Evolutionary conservation across 2,113 vertebrate species (phyloP), one percentile per base, ranked within the genome.

Genomic region (Bungarus multicinctus): DNA sequence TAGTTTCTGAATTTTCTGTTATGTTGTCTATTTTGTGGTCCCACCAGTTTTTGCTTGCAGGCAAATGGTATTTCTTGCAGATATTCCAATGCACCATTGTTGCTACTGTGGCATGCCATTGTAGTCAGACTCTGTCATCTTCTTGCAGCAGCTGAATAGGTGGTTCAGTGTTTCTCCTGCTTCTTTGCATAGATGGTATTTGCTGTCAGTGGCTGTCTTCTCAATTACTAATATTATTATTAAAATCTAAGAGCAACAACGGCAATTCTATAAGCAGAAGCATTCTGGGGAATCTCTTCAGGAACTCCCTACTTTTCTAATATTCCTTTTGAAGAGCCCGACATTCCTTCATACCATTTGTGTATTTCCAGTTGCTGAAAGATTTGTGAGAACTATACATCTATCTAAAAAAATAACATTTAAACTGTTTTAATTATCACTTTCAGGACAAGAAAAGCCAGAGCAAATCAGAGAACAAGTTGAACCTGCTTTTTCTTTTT

Each of bases 341-440:
- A 93, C 94, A 95, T 92, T 57, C 64, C 88, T 95, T 85, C 34
- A 85, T 91, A 93, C 85, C 7, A 54, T 58, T 64, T 95, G 93
- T 95, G 95, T 88, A 93, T 93, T 90, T 94, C 89, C 92, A 94
- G 85, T 30, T 95, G 93, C 91, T 94, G 91, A 95, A 96, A 95
- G 95, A 95, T 95, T 96, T 95, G 53, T 85, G 93, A 95, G 91
- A 94, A 4, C 22, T 0, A 93, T 94, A 90, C 95, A 96, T 94
- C 95, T 30, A 2, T 89, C 85, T 23, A 94, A 85, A 89, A 1
- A 81, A 96, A 94, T 60, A 89, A 94, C 89, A 89, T 58, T 94
- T 91, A 95, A 96, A 92, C 0, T 0, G 74, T 93, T 95, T 95
- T 94, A 95, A 96, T 95, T 94, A 96, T 89, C 92, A 86, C 91